Evolutionary conservation across 2,113 vertebrate genomes (phyloP).

Genomic region (Tragulus kanchil): DNA sequence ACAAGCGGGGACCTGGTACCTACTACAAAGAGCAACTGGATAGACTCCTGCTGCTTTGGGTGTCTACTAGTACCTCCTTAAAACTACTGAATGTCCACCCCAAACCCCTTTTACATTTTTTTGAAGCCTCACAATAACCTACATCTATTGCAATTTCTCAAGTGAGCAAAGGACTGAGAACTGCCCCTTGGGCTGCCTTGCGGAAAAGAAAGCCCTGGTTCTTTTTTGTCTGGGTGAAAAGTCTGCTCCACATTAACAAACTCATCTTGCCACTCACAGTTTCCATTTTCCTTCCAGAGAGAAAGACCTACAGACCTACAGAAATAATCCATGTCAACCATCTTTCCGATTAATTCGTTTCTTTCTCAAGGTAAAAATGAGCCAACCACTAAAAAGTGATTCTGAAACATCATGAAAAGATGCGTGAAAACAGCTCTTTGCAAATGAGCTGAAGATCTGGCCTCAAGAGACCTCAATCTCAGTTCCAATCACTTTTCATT

Average conservation of each 20-base stretch:
- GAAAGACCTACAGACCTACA: not conserved
- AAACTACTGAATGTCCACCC: not conserved
- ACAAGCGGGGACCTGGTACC: not conserved
- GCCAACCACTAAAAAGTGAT: not conserved
- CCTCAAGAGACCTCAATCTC: slow-evolving; percentile 76
- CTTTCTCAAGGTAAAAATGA: slow-evolving; percentile 68
- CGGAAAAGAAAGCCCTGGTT: not conserved
- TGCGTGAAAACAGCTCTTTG: slow-evolving; percentile 46
- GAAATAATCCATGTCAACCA: slow-evolving; percentile 51
- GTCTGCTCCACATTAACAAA: slow-evolving; percentile 42
- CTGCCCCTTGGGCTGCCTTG: not conserved
- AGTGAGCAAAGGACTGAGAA: slow-evolving; percentile 27
- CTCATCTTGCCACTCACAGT: not conserved
- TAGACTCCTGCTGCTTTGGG: not conserved
- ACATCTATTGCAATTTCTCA: slow-evolving; percentile 57
- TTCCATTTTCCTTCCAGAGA: not conserved
- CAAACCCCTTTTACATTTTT: slow-evolving; percentile 3
- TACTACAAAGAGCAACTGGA: not conserved
- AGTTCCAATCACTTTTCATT: slow-evolving; percentile 78
- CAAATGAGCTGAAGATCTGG: slow-evolving; percentile 68
- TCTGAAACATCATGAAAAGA: slow-evolving; percentile 32
- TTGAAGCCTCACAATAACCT: slow-evolving; percentile 43
- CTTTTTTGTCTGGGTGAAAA: slow-evolving; percentile 57
- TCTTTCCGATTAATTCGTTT: slow-evolving; percentile 52
- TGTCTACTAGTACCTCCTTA: not conserved